These are phyloP conservation scores for Charina bottae DNA, from an alignment of 2,113 vertebrate species.

Conservation along the genomic window DNA sequence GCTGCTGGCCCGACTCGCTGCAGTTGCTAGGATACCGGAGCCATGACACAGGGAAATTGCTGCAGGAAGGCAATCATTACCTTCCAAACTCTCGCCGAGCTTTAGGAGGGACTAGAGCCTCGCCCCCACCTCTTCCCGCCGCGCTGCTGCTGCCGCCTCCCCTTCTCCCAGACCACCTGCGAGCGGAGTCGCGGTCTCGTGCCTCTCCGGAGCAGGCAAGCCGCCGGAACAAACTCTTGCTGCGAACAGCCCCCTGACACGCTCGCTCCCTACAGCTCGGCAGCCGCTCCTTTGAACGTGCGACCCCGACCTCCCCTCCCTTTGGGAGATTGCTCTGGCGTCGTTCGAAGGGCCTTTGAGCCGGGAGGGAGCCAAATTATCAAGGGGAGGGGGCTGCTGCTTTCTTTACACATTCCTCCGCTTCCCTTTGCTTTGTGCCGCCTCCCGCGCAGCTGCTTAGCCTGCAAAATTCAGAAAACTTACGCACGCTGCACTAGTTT, in stretches of 20 bases:
- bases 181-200: not conserved
- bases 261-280: not conserved
- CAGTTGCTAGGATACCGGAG: constrained; percentile 81
- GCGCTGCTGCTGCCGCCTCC: not conserved
- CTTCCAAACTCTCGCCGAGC: constrained; percentile 27
- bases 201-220: not conserved
- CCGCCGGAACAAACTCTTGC: not conserved
- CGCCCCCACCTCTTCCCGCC: not conserved
- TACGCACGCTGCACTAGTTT: not conserved
- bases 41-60: constrained; percentile 75
- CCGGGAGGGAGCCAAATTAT: not conserved
- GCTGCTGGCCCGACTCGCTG: constrained; percentile 65
- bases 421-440: not conserved
- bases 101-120: constrained; percentile 13
- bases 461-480: not conserved
- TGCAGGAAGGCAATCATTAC: constrained; percentile 69
- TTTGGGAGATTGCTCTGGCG: not conserved
- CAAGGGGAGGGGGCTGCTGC: not conserved
- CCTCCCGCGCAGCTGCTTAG: not conserved
- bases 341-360: not conserved
- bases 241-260: not conserved
- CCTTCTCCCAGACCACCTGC: not conserved
- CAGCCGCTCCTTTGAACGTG: not conserved
- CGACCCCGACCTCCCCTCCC: too few relatives aligned
- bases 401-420: not conserved